Base-by-base conservation (phyloP, 2,797 vertebrate genomes). In the Spatula clypeata region DNA sequence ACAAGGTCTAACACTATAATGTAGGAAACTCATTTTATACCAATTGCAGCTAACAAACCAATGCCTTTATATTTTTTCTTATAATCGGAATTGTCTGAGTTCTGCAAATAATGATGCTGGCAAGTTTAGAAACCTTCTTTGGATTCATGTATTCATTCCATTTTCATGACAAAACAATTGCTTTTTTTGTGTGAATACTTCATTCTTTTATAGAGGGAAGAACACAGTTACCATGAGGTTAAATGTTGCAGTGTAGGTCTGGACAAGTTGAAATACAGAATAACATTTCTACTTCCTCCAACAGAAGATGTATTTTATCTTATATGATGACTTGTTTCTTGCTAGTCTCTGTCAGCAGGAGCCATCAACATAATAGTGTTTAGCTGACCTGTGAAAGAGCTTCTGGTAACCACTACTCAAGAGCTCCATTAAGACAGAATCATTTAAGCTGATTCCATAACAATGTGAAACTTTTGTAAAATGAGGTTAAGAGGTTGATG, bases 361-460 rank as follows among this genome's bases (percentile, higher is more conserved):
- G 73, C 83, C 91, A 97, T 97, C 95, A 94, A 85, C 93, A 93
- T 95, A 97, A 93, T 84, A 94, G 70, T 91, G 77, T 91, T 97
- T 97, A 94, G 79, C 79, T 96, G 92, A 98, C 97, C 97, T 97
- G 86, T 97, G 92, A 97, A 98, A 95, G 91, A 95, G 88, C 67
- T 97, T 97, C 79, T 96, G 89, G 74, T 91, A 96, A 97, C 96
- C 94, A 89, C 86, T 92, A 74, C 89, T 95, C 94, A 88, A 84
- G 74, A 94, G 75, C 94, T 96, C 95, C 96, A 91, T 97, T 97
- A 97, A 91, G 96, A 93, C 51, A 86, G 88, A 97, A 92, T 79
- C 94, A 89, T 88, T 84, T 88, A 79, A 94, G 93, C 92, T 97
- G 96, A 88, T 95, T 92, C 90, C 76, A 24, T 60, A 96, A 84